Evolutionary conservation across 2,797 vertebrate species (phyloP), one percentile per base, ranked within the genome.

Genomic region (Siniperca undulata): DNA sequence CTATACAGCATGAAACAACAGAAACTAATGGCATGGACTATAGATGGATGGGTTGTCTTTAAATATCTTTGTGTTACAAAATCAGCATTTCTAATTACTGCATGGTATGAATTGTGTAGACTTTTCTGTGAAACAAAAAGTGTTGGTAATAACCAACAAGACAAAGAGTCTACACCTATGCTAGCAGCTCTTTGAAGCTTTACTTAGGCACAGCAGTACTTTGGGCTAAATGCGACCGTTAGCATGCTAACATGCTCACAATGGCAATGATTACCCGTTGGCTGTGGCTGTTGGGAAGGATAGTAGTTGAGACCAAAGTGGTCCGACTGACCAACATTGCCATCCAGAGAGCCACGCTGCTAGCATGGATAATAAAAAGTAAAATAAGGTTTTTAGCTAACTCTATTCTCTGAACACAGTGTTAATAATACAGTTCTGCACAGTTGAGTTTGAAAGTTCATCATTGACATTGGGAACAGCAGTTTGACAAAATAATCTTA

Each of bases 1-100:
- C 83, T 89, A 84, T 17, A 14, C 76, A 88, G 94, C 94, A 93
- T 97, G 94, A 93, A 91, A 81, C 85, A 55, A 81, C 84, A 77
- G 73, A 83, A 89, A 91, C 82, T 74, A 90, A 85, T 77, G 78
- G 90, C 91, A 89, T 89, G 74, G 56, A 73, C 50, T 30, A 12
- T 64, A 52, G 30, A 70, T 76, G 72, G 27, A 78, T 65, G n/a
- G 38, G 14, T 69, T 77, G 62, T 55, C 62, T 79, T 59, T 61
- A 30, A 52, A 40, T 70, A 36, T 58, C 58, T 65, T 69, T 85
- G 61, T 71, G 42, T 11, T 61, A 48, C 38, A 78, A 78, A 76
- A 50, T 27, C 53, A 34, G 13, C 0, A 53, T 24, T 78, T 79
- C 22, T 60, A 65, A 72, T 66, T 48, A 34, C 11, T 61, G 52